Evolutionary conservation across 53 echinoderm and acorn worm genomes (phyloP), one percentile per base, ranked within the genome.

Genomic region (Henricia sp.): DNA sequence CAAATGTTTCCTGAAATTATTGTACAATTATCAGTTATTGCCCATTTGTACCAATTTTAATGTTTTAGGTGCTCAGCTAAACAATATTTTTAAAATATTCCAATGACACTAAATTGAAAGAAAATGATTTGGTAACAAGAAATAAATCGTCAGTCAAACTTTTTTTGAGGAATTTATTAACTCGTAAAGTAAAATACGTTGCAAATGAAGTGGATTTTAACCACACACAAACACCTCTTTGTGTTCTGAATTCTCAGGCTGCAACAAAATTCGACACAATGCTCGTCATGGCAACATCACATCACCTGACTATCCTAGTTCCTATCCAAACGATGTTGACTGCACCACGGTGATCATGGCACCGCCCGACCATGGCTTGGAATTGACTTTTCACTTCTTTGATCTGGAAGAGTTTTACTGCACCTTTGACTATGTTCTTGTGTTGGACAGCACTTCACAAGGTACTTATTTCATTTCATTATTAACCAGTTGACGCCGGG

Each of bases 271-370:
- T 43, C 65, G 78, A 65, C 78, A 64, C 13, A 58, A 64, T 64
- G 63, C 64, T 78, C 64, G 24, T 32, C 48, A 78, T 33, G 78
- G 78, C 48, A 63, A 78, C 60, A 72, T 85, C 21, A 74, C 85
- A 33, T 72, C 85, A 6, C 85, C 85, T 0, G 85, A 74, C 1
- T 85, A 85, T 36, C 85, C 85, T 48, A 46, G 37, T 13, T 37
- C 35, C 26, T 85, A 85, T 73, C 74, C 85, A 20, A 72, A 46
- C 40, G 28, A 73, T 8, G 37, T 52, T 28, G 74, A 85, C 36
- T 85, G 85, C 85, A 60, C 60, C 65, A 60, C 63, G 0, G 74
- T 54, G 48, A 73, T 85, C 58, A 72, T 63, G n/a, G 85, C 85
- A 21, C 85, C 85, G 13, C 63, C 62, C 34, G 43, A 43, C 63